A percentile compares a stretch with the other conserved stretches of the same genome.
These are phyloP conservation scores for Hydrocynus forskahlii DNA, from an alignment of 2,797 vertebrate species.

Conservation along the genomic window DNA sequence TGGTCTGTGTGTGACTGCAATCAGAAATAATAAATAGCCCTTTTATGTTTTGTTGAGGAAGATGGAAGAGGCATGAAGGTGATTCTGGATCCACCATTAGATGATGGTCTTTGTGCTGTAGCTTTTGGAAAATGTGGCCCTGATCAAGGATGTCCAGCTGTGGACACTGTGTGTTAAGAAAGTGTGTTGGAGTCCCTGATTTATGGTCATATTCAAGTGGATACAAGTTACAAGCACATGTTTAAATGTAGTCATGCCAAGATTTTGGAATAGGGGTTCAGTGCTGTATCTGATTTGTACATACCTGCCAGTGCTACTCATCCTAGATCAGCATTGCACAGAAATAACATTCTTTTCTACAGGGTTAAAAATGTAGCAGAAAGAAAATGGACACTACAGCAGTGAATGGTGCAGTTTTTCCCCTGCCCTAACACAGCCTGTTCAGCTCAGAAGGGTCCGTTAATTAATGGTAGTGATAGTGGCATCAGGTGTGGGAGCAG, in stretches of 20 bases:
- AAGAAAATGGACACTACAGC: background rate
- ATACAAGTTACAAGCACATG: background rate
- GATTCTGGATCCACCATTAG: background rate
- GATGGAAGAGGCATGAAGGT: slow-evolving; percentile 5
- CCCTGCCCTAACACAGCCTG: background rate
- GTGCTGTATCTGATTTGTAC: background rate
- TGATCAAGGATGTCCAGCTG: background rate
- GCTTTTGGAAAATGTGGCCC: background rate
- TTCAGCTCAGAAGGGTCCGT: background rate
- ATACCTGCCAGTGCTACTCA: background rate
- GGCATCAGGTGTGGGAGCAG: background rate
- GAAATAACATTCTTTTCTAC: background rate
- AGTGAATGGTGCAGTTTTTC: background rate
- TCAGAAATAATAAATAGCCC: slow-evolving; percentile 27
- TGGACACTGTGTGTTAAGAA: background rate
- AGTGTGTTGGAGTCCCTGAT: background rate
- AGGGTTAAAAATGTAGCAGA: background rate
- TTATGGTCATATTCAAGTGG: background rate
- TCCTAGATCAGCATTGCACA: background rate
- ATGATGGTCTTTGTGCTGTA: background rate
- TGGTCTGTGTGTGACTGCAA: slow-evolving; percentile 9
- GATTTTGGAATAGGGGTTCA: background rate
- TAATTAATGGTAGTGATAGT: background rate
- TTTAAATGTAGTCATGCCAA: background rate
- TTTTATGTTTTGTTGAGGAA: background rate